Conservation (phyloP, 1,140 invertebrate species). For the Drosophila prosaltans region DNA sequence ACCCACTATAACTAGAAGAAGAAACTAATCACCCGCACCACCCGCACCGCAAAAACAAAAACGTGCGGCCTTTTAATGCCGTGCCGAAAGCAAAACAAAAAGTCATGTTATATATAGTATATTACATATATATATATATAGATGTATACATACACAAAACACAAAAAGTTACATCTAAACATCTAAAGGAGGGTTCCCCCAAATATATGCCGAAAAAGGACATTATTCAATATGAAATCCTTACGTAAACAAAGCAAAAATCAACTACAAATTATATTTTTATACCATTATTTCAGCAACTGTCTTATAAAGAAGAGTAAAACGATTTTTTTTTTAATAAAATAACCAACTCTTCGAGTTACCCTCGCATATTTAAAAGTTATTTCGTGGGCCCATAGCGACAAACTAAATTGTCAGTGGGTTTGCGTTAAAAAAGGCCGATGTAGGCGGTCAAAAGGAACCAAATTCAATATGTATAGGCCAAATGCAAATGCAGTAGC, state of each 20-base stretch:
- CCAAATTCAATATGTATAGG: conserved; percentile 39
- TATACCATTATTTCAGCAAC: too few relatives aligned
- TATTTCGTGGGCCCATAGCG: conserved; percentile 20
- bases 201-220: background rate
- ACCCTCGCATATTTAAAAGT: conserved; percentile 25
- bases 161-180: background rate
- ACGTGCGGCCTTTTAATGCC: conserved; percentile 56
- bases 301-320: too few relatives aligned
- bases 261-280: too few relatives aligned
- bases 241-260: too few relatives aligned
- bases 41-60: conserved; percentile 35
- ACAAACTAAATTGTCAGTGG: conserved; percentile 32
- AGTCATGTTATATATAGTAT: background rate
- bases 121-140: background rate
- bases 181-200: background rate
- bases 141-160: background rate
- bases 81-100: conserved; percentile 6
- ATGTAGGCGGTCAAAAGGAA: conserved; percentile 17
- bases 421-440: conserved; percentile 2
- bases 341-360: too few relatives aligned
- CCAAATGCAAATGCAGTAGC: conserved; percentile 18
- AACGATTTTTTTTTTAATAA: too few relatives aligned
- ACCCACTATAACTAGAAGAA: conserved; percentile 7
- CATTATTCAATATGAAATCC: too few relatives aligned
- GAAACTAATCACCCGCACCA: conserved; percentile 29